Evolutionary conservation across 2,888 invertebrate genomes (phyloP), one percentile per base, ranked within the genome.

Genomic region (Amitus sp.): DNA sequence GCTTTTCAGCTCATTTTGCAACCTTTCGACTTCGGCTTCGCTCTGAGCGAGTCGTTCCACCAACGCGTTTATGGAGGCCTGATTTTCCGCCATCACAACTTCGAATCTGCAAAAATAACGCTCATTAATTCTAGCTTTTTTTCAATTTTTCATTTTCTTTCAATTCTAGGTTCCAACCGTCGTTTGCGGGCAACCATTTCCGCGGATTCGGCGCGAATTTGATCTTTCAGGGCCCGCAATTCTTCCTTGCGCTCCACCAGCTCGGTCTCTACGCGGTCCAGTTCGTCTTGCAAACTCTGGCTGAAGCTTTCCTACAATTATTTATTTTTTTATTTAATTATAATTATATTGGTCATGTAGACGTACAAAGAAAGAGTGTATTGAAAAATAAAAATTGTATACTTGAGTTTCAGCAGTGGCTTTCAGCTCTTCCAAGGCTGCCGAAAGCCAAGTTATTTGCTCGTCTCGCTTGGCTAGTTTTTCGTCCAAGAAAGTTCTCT

Each of bases 251-350:
- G 77, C n/a, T 77, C 78, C 9, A 73, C 75, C 4, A 82, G 66
- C 52, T 80, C 81, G 0, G 75, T 73, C 59, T 82, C 82, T 0
- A 77, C 78, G 2, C 75, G 73, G 60, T 82, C 81, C 23, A 81
- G 66, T 61, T 81, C 82, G 10, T 72, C 66, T 66, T 82, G 82
- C 12, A 82, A 69, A 62, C 81, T 81, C 54, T 80, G 79, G 54
- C 79, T 76, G 43, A 80, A 80, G 60, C 79, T 81, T 48, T 78
- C 80, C 80, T 78, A 57, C n/a, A 57, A 56, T 23, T 23, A 23
- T 23, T 23, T 23, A 23, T n/a, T n/a, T n/a, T n/a, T n/a, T n/a
- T n/a, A n/a, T n/a, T n/a, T n/a, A n/a, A n/a, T n/a, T n/a, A n/a
- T n/a, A n/a, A n/a, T n/a, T n/a, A n/a, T n/a, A n/a, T n/a, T n/a